Base-by-base conservation (phyloP, 2,888 invertebrate species). In the Trisateles emortualis region DNA sequence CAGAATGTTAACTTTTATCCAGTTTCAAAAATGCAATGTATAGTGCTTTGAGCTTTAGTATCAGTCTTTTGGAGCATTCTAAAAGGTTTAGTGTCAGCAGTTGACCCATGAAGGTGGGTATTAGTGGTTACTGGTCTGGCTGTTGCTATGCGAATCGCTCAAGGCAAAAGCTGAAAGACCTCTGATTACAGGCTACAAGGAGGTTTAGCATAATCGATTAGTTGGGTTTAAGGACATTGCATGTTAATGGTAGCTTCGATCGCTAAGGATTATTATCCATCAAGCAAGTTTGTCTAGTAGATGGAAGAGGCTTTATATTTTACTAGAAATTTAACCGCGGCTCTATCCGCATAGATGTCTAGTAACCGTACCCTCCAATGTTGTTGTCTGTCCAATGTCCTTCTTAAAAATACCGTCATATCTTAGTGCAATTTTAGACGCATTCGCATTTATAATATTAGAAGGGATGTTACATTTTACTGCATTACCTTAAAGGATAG, bases 21-120 rank as follows among this genome's bases (percentile, higher is more conserved):
- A 29, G 16, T 46, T 46, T 47, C 26, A 32, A 29, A 46, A 32
- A 44, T 47, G 47, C 40, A 46, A 49, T 51, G 53, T 52, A 49
- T 3, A 9, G 8, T 0, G 5, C 22, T n/a, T 36, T 19, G 2
- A 36, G 2, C 9, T 36, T 36, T 36, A 13, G 1, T 11, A 9
- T 24, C 22, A 8, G 1, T 22, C 11, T 22, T 6, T 13, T n/a
- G 2, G 10, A 22, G n/a, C 9, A n/a, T 16, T 42, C 14, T 38
- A 2, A 11, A 11, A 32, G 30, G 29, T 14, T 35, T 43, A 13
- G 5, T 1, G 17, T 1, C 4, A 16, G 36, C 3, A 46, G n/a
- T 46, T 41, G 32, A 32, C 4, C 17, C n/a, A 36, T 4, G 26
- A 45, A 36, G 16, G 29, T 13, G 5, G 5, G 8, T 13, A n/a